These are phyloP conservation scores for Tachycineta bicolor DNA, from an alignment of 2,113 vertebrate species.

Conservation along the genomic window DNA sequence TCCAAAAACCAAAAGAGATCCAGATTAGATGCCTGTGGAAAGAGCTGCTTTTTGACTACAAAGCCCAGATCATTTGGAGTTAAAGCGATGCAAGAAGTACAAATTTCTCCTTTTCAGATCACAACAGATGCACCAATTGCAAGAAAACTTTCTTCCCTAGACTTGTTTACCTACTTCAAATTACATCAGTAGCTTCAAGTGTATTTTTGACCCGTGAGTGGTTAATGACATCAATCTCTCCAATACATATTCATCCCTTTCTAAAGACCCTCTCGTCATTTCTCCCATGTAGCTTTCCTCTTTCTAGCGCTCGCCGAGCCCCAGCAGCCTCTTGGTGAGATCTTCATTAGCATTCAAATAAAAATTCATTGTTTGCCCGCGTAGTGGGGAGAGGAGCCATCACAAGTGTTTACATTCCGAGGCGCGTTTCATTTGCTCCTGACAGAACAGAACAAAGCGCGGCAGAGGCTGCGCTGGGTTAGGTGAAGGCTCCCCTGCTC, in stretches of 20 bases:
- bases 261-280: neutral
- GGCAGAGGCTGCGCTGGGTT: neutral
- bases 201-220: constrained; percentile 25
- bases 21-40: constrained; percentile 17
- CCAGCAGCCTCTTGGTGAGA: neutral
- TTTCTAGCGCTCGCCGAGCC: neutral
- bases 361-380: constrained; percentile 31
- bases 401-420: constrained; percentile 42
- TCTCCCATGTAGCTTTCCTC: neutral
- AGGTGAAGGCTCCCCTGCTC: neutral
- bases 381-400: neutral
- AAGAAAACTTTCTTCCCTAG: neutral
- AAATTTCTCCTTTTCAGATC: constrained; percentile 3
- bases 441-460: constrained; percentile 7
- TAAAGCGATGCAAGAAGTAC: neutral
- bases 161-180: constrained; percentile 44
- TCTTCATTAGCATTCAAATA: constrained; percentile 60
- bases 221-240: constrained; percentile 38
- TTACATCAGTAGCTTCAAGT: constrained; percentile 9
- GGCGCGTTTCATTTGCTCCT: neutral
- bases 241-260: neutral
- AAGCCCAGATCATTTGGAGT: neutral
- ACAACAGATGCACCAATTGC: neutral
- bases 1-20: constrained; percentile 12
- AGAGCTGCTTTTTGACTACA: neutral